phyloP scores from a whole-genome alignment of 2,888 invertebrate genomes.

The Opisthograptis luteolata region DNA sequence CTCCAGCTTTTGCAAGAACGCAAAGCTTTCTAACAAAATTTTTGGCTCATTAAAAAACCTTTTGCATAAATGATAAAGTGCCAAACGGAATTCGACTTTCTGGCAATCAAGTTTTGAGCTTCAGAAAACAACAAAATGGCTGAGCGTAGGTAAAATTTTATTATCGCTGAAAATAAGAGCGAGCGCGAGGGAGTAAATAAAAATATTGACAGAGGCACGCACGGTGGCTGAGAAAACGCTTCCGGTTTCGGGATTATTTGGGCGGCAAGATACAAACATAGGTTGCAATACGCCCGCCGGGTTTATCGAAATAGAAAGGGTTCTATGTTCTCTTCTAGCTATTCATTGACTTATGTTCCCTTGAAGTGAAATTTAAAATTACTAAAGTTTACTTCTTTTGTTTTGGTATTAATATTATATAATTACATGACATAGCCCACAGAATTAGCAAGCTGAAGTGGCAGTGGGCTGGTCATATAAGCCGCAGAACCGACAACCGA shows the following conservation, averaged over 20 bases:
- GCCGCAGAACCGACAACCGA: too few species aligned
- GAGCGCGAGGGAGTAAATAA: slow-evolving; percentile 11
- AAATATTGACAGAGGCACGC: slow-evolving; percentile 23
- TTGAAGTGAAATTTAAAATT: too few species aligned
- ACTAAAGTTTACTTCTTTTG: too few species aligned
- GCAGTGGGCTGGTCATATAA: too few species aligned
- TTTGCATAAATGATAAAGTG: slow-evolving; percentile 31
- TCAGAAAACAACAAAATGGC: slow-evolving; percentile 23
- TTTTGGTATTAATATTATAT: too few species aligned
- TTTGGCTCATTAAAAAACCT: slow-evolving; percentile 24
- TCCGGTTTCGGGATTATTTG: not conserved
- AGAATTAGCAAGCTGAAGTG: too few species aligned
- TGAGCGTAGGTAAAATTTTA: slow-evolving; percentile 21
- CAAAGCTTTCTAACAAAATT: slow-evolving; percentile 24
- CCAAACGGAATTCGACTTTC: slow-evolving; percentile 24
- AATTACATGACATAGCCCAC: too few species aligned
- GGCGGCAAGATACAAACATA: not conserved
- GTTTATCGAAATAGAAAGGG: not conserved
- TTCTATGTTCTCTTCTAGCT: not conserved
- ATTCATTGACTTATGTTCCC: too few species aligned
- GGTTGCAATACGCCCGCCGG: not conserved
- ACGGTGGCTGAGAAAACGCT: not conserved
- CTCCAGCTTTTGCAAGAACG: slow-evolving; percentile 3
- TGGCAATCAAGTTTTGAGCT: slow-evolving; percentile 27
- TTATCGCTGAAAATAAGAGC: slow-evolving; percentile 21